A percentile compares a stretch with the other conserved stretches of the same genome.
These are phyloP conservation scores for Ferrisia virgata DNA, from an alignment of 2,888 invertebrate species.

Conservation along the genomic window DNA sequence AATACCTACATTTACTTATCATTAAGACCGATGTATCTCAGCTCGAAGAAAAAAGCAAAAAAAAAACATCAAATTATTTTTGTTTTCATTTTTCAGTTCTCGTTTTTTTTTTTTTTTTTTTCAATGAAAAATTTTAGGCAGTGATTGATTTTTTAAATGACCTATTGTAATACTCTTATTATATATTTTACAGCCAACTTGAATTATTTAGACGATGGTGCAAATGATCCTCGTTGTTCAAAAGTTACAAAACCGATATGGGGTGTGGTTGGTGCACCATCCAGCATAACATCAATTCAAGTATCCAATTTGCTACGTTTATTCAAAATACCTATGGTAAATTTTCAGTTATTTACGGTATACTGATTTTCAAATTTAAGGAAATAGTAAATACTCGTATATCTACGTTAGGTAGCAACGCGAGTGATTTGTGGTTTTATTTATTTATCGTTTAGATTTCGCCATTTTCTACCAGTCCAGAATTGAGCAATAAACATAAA, in stretches of 20 bases:
- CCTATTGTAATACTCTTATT: too few species aligned
- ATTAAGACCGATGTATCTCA: neutral
- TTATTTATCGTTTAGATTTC: conserved; percentile 67
- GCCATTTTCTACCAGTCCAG: conserved; percentile 92
- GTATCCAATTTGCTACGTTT: conserved; percentile 87
- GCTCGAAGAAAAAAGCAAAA: neutral
- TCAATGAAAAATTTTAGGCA: neutral
- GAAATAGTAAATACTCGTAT: too few species aligned
- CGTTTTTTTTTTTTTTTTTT: neutral
- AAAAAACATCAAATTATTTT: too few species aligned
- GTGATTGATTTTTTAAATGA: neutral
- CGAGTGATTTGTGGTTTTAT: too few species aligned
- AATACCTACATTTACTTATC: too few species aligned
- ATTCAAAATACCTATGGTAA: conserved; percentile 78
- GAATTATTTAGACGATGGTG: neutral
- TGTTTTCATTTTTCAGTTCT: too few species aligned
- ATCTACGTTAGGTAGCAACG: too few species aligned
- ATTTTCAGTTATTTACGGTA: neutral
- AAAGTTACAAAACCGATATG: conserved; percentile 82
- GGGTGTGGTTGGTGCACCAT: conserved; percentile 84
- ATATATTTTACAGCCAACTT: conserved; percentile 27
- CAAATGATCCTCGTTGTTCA: conserved; percentile 72
- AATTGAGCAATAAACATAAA: conserved; percentile 87
- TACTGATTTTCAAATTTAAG: too few species aligned
- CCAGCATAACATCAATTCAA: conserved; percentile 93